Conservation (phyloP, 2,888 invertebrate species). For the Tromatobia lineatoria region DNA sequence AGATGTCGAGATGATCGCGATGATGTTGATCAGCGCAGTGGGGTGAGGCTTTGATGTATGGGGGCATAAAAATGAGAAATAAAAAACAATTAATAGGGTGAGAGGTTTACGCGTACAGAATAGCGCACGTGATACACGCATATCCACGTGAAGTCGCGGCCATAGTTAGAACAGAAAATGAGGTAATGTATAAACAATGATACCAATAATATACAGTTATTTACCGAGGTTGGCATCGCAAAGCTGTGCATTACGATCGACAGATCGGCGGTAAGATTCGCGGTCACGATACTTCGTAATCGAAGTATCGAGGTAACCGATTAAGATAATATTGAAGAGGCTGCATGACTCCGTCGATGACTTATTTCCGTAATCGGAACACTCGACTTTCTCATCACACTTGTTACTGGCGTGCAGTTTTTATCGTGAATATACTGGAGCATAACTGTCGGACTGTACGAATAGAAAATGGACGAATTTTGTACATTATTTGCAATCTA, state of each 20-base stretch:
- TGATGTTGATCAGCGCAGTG: neutral
- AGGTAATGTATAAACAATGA: neutral
- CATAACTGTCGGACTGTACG: too few species aligned
- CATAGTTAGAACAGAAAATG: neutral
- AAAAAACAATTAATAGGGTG: neutral
- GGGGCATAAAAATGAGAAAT: neutral
- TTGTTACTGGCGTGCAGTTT: too few species aligned
- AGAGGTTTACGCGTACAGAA: neutral
- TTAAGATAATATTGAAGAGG: neutral
- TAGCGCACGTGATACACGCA: slow-evolving; percentile 21
- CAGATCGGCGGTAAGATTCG: neutral
- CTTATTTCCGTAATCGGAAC: too few species aligned
- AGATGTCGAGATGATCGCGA: neutral
- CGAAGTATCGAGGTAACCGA: neutral
- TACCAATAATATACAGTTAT: neutral
- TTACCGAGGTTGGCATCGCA: slow-evolving; percentile 5
- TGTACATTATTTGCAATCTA: too few species aligned
- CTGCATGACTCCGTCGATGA: neutral
- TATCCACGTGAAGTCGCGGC: neutral
- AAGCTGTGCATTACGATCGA: slow-evolving; percentile 18
- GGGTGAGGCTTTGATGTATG: neutral
- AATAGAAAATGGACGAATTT: too few species aligned
- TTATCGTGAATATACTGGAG: too few species aligned
- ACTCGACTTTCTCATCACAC: too few species aligned
- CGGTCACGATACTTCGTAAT: neutral